Evolutionary conservation across 2,797 vertebrate species (phyloP).

Genomic region (Salarias fasciatus): DNA sequence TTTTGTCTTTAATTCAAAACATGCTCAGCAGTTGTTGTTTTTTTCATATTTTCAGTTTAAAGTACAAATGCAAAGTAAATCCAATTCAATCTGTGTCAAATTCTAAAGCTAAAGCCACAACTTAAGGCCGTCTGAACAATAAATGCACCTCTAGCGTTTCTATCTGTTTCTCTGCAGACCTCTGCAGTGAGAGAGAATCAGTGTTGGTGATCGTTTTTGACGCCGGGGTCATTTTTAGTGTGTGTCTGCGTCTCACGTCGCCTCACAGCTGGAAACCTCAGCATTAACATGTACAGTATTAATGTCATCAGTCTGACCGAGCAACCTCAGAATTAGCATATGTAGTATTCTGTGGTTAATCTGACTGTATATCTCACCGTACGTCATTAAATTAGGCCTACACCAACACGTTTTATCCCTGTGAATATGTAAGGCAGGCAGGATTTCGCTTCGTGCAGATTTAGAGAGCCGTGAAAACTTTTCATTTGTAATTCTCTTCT

Average conservation of each 20-base stretch:
- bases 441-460: neutral
- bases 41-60: too few species aligned
- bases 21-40: too few species aligned
- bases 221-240: constrained; percentile 71
- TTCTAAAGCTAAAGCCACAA: too few species aligned
- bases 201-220: constrained; percentile 51
- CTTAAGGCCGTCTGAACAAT: too few species aligned
- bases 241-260: constrained; percentile 25
- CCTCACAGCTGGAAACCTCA: constrained; percentile 61
- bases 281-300: constrained; percentile 49
- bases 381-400: too few species aligned
- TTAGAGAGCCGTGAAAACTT: neutral
- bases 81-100: too few species aligned
- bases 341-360: too few species aligned
- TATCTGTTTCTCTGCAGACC: neutral
- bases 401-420: neutral
- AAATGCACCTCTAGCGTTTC: neutral
- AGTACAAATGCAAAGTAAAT: too few species aligned
- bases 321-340: constrained; percentile 72
- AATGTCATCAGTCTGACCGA: constrained; percentile 26
- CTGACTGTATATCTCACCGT: too few species aligned
- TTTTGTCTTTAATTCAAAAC: too few species aligned
- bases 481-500: constrained; percentile 4
- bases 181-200: neutral
- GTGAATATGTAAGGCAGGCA: neutral